Base-by-base conservation (phyloP, 2,113 vertebrate species). In the Dasyornis broadbenti region DNA sequence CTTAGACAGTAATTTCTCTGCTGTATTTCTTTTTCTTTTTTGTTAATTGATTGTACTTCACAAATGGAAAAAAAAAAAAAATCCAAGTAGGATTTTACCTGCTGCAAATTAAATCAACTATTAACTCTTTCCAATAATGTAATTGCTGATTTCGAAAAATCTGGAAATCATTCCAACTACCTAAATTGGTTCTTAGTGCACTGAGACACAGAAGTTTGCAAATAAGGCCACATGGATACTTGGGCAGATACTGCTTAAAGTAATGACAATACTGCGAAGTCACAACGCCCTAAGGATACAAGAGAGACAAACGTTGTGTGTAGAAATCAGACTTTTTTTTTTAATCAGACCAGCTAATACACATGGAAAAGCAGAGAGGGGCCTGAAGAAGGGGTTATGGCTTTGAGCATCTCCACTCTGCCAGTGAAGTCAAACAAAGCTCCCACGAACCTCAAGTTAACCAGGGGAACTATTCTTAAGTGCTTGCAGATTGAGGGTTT, bases 141-240 rank as follows among this genome's bases (percentile, higher is more conserved):
- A 96, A 92, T 92, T 90, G 77, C 66, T 95, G 90, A 93, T 97
- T 97, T 96, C 97, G 95, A 97, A 82, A 95, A 95, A 97, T 81
- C 63, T 96, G 92, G 82, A 96, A 95, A 91, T 78, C 96, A 88
- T 95, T 96, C 90, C 69, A 86, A 40, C 81, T 89, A 47, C 61
- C 64, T 84, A 87, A 94, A 88, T 18, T 82, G 64, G 40, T 92
- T 96, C 89, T 94, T 59, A 73, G 71, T 86, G 80, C 90, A 90
- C 42, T 47, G 77, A 92, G 59, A 64, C 65, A 77, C n/a, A 50
- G n/a, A 81, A 77, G 47, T 71, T 78, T 81, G 57, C 57, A 44
- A 73, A 64, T 35, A 79, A 78, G 42, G n/a, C 68, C 61, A 44
- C 31, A n/a, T 20, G 66, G 50, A 78, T 33, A 40, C 47, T 53